Conservation (phyloP, 2,797 vertebrate species). For the Halcyon chelicuti region DNA sequence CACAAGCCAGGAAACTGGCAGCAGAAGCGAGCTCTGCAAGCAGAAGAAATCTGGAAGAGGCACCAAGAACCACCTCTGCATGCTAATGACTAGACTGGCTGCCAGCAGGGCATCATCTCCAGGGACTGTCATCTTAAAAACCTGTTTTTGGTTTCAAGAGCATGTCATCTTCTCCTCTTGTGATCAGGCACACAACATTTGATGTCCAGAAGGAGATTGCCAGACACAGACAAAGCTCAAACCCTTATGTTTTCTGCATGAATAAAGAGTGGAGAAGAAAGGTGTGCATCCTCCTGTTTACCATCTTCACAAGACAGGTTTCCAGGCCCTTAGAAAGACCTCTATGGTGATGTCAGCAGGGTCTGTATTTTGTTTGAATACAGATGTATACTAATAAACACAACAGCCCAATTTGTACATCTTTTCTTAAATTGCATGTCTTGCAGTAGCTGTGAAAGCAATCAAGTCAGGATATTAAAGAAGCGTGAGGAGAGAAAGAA, state of each 20-base stretch:
- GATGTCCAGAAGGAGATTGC: not conserved
- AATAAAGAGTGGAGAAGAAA: not conserved
- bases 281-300: rapidly evolving
- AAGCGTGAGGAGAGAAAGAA: not conserved
- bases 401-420: not conserved
- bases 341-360: not conserved
- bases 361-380: not conserved
- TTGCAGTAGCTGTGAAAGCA: not conserved
- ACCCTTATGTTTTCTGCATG: not conserved
- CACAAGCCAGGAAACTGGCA: not conserved
- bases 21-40: not conserved
- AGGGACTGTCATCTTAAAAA: not conserved
- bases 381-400: not conserved
- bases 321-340: not conserved
- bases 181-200: not conserved
- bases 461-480: not conserved
- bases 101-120: not conserved
- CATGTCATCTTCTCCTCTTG: not conserved
- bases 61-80: not conserved
- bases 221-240: not conserved
- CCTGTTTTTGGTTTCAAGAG: not conserved
- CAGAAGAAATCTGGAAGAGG: not conserved
- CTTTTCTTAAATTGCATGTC: not conserved
- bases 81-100: not conserved
- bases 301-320: not conserved